A percentile compares a stretch with the other conserved stretches of the same genome.
Evolutionary conservation across 2,113 vertebrate species (phyloP).

Genomic region (Salminus brasiliensis): DNA sequence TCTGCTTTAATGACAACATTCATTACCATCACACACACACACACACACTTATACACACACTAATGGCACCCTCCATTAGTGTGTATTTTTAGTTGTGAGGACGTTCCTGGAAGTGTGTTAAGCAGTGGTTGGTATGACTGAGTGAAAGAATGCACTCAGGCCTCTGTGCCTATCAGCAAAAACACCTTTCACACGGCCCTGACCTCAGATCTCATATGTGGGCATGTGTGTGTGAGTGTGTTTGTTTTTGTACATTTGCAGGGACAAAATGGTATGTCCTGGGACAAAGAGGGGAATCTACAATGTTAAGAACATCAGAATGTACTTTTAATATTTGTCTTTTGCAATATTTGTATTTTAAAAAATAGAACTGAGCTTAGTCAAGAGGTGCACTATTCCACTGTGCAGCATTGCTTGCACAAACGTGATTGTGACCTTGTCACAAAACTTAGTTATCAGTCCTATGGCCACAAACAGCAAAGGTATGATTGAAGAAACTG

Average conservation of each 20-base stretch:
- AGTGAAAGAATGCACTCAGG: constrained; percentile 28
- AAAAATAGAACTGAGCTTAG: too few species aligned
- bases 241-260: too few species aligned
- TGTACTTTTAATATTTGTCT: too few species aligned
- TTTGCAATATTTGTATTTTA: not conserved
- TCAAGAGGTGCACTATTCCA: too few species aligned
- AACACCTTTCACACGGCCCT: not conserved
- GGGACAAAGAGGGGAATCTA: too few species aligned
- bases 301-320: too few species aligned
- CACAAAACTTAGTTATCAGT: too few species aligned
- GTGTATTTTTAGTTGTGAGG: constrained; percentile 41
- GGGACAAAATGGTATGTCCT: too few species aligned
- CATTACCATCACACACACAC: constrained; percentile 18
- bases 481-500: too few species aligned
- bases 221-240: not conserved
- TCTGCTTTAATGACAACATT: constrained; percentile 1
- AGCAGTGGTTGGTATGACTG: not conserved
- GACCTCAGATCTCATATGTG: not conserved
- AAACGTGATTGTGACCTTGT: too few species aligned
- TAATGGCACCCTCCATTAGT: constrained; percentile 30
- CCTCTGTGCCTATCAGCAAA: constrained; percentile 8
- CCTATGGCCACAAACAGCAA: too few species aligned
- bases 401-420: too few species aligned
- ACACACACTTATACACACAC: constrained; percentile 6
- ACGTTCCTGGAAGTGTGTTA: constrained; percentile 13